A percentile compares a stretch with the other conserved stretches of the same genome.
Evolutionary conservation across 1,140 invertebrate species (phyloP).

Genomic region (Streblospio benedicti): DNA sequence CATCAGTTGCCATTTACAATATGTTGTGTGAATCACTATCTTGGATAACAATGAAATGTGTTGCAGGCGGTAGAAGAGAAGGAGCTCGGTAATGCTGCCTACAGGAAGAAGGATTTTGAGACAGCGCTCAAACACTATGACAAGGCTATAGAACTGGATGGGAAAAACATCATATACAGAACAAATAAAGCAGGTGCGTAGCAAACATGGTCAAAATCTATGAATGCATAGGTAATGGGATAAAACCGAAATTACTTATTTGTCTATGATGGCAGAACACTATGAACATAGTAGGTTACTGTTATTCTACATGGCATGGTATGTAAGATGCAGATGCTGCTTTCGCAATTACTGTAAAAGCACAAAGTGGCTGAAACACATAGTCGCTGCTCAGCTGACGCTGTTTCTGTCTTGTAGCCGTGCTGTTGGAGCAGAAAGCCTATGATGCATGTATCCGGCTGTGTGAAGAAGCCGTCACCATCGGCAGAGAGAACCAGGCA

Average conservation of each 20-base stretch:
- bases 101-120: conserved; percentile 91
- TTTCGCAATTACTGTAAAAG: no score
- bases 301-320: no score
- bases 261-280: background rate
- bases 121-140: conserved; percentile 78
- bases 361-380: background rate
- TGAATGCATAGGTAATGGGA: no score
- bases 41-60: no score
- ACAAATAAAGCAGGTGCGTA: conserved; percentile 74
- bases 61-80: conserved; percentile 56
- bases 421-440: conserved; percentile 91
- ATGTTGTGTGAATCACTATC: no score
- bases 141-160: conserved; percentile 78
- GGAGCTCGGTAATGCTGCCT: conserved; percentile 81
- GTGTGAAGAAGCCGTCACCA: conserved; percentile 87
- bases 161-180: conserved; percentile 84
- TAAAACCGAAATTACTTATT: no score
- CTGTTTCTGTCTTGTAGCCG: conserved; percentile 55
- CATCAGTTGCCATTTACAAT: no score
- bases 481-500: conserved; percentile 89
- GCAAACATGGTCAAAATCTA: no score
- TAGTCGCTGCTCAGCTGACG: background rate
- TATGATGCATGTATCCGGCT: conserved; percentile 83
- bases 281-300: background rate
- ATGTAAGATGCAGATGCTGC: no score